Evolutionary conservation across 2,888 invertebrate species (phyloP).

Genomic region (Drosophila niveifrons): DNA sequence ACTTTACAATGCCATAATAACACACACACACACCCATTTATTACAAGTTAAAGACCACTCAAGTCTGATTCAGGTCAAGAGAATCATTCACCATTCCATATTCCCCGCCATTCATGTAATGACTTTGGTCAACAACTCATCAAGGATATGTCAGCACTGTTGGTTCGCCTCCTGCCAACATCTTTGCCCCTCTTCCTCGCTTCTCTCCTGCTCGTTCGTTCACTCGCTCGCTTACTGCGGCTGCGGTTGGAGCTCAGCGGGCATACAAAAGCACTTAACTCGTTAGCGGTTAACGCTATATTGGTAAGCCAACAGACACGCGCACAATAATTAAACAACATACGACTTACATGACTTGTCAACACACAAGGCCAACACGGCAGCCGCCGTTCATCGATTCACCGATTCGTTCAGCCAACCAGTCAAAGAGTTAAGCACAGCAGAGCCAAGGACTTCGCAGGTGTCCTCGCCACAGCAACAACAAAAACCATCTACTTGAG

Average conservation of each 20-base stretch:
- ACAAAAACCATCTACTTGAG: neutral
- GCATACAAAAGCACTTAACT: conserved; percentile 78
- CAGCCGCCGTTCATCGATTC: neutral
- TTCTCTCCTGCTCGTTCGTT: neutral
- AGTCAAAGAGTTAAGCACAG: conserved; percentile 17
- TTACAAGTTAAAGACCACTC: conserved; percentile 44
- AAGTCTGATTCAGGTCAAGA: conserved; percentile 58
- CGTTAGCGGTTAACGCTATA: conserved; percentile 77
- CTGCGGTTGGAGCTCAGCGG: conserved; percentile 66
- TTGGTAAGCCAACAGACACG: conserved; percentile 69
- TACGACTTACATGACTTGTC: conserved; percentile 65
- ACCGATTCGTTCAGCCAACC: neutral
- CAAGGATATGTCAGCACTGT: conserved; percentile 61
- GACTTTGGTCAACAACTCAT: conserved; percentile 80
- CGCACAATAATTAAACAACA: conserved; percentile 75
- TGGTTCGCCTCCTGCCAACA: conserved; percentile 8
- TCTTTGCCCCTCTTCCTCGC: neutral
- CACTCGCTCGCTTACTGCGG: conserved; percentile 25
- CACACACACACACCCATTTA: conserved; percentile 13
- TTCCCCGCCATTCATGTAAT: conserved; percentile 60
- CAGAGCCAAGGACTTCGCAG: conserved; percentile 19
- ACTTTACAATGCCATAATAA: conserved; percentile 26
- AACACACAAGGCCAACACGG: conserved; percentile 44
- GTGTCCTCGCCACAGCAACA: conserved; percentile 29
- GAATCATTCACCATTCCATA: conserved; percentile 49